Evolutionary conservation across 2,797 vertebrate species (phyloP).

Genomic region (Syngnathus acus): DNA sequence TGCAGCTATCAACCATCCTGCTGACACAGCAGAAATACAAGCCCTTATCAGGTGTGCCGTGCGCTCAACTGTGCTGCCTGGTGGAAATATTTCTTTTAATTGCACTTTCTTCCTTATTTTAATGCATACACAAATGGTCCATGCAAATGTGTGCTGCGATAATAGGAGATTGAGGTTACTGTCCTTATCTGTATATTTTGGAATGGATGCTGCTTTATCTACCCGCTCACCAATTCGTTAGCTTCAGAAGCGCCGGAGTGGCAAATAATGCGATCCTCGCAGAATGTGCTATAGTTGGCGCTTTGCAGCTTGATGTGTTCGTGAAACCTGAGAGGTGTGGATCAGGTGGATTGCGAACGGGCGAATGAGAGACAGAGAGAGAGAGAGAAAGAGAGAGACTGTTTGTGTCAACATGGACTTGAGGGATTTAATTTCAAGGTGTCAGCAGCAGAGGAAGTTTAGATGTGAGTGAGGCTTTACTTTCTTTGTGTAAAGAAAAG

Average conservation of each 20-base stretch:
- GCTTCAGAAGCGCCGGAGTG: not conserved
- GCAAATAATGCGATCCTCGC: constrained; percentile 3
- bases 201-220: not conserved
- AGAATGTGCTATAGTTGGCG: constrained; percentile 11
- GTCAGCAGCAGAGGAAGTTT: constrained; percentile 7
- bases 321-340: constrained; percentile 20
- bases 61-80: not conserved
- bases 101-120: not conserved
- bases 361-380: not conserved
- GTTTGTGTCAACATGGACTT: constrained; percentile 24
- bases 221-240: not conserved
- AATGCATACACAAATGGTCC: not conserved
- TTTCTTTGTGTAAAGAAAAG: not conserved
- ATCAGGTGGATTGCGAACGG: constrained; percentile 8
- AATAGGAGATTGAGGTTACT: not conserved
- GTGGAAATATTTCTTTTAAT: not conserved
- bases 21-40: not conserved
- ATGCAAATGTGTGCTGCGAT: not conserved
- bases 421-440: constrained; percentile 15
- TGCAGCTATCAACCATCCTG: not conserved
- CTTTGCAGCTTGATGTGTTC: constrained; percentile 14
- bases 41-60: not conserved
- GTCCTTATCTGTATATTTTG: not conserved
- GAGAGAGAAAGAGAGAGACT: constrained; percentile 11
- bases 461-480: not conserved